Evolutionary conservation across 2,797 vertebrate species (phyloP).

Genomic region (Artibeus lituratus): DNA sequence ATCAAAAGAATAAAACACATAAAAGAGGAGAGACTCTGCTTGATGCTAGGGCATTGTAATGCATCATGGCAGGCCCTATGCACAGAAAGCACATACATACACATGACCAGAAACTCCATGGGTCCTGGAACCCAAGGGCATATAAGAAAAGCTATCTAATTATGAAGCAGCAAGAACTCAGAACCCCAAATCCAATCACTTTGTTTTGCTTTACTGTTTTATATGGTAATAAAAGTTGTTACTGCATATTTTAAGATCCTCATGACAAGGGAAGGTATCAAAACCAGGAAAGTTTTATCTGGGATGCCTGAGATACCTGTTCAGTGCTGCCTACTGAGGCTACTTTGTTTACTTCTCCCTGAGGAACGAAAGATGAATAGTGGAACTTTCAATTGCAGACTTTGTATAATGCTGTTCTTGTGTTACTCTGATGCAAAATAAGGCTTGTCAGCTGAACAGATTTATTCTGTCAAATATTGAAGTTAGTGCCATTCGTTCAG

Average conservation of each 20-base stretch:
- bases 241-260: background rate
- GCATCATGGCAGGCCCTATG: fast-evolving
- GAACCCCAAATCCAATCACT: background rate
- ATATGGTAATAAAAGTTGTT: background rate
- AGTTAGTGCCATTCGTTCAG: background rate
- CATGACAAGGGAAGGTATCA: background rate
- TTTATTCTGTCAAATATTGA: background rate
- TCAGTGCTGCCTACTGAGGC: background rate
- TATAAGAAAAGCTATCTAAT: background rate
- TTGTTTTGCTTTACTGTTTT: background rate
- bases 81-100: fast-evolving
- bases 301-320: too few relatives aligned
- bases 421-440: background rate
- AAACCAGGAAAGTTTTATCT: background rate
- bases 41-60: background rate
- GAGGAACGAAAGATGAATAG: background rate
- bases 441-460: background rate
- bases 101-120: background rate
- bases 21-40: background rate
- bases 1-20: background rate
- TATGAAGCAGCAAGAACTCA: background rate
- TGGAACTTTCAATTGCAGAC: background rate
- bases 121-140: background rate
- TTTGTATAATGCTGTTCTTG: background rate
- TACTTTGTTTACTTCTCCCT: background rate